These are phyloP conservation scores for Ormyrus labotus DNA, from an alignment of 2,888 invertebrate species.

Conservation along the genomic window DNA sequence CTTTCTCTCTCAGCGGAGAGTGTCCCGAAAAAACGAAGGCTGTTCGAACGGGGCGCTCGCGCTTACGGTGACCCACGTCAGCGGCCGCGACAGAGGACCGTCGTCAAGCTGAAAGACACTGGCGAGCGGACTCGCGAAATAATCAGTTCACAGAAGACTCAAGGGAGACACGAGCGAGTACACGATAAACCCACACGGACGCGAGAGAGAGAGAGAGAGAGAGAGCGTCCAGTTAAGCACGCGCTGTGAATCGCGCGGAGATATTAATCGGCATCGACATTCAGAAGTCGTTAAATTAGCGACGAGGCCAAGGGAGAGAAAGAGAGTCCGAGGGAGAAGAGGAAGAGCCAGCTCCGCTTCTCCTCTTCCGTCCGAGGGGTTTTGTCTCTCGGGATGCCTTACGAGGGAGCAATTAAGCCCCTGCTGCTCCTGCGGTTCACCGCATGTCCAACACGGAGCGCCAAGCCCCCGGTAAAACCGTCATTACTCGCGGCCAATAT, in stretches of 20 bases:
- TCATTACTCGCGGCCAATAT: conserved; percentile 69
- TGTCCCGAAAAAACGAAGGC: background rate
- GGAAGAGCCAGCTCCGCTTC: background rate
- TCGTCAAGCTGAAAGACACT: conserved; percentile 50
- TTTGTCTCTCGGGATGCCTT: conserved; percentile 49
- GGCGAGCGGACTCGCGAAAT: conserved; percentile 43
- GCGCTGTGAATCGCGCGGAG: conserved; percentile 48
- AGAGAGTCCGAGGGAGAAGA: conserved; percentile 4
- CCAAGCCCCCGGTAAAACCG: conserved; percentile 66
- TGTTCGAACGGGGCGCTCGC: background rate
- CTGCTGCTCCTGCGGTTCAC: conserved; percentile 73
- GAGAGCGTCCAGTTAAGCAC: conserved; percentile 32
- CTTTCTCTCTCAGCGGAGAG: background rate
- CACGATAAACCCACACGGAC: no score
- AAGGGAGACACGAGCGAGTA: conserved; percentile 10
- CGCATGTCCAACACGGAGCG: conserved; percentile 74
- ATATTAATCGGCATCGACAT: conserved; percentile 58
- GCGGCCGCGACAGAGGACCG: conserved; percentile 43
- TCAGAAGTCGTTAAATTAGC: conserved; percentile 59
- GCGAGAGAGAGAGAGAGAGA: conserved; percentile 5
- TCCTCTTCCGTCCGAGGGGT: conserved; percentile 16
- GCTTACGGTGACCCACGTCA: conserved; percentile 47
- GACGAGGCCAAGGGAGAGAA: background rate
- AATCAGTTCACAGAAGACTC: conserved; percentile 53
- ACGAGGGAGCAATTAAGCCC: conserved; percentile 56